A percentile compares a stretch with the other conserved stretches of the same genome.
Conservation (phyloP, 2,113 vertebrate genomes). For the Patagioenas fasciata region DNA sequence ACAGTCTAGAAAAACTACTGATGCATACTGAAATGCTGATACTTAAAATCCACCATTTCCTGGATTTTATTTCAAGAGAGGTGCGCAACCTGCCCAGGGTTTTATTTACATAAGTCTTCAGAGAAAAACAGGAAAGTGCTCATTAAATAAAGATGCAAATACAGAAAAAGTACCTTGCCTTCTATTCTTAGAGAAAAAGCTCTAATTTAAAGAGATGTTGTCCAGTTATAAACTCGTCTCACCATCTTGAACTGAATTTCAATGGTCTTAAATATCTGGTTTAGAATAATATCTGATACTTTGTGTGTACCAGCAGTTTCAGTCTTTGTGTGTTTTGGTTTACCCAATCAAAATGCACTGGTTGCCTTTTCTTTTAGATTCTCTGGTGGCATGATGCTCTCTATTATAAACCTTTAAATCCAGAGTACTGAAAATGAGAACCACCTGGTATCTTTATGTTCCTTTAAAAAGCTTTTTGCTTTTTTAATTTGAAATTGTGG, state of each 20-base stretch:
- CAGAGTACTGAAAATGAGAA: not conserved
- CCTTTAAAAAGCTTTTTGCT: not conserved
- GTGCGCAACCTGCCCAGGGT: not conserved
- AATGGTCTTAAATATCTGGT: not conserved
- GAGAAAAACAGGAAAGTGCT: not conserved
- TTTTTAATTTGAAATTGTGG: not conserved
- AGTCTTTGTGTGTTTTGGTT: not conserved
- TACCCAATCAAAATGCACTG: not conserved
- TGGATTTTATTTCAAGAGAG: not conserved
- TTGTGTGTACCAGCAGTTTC: not conserved
- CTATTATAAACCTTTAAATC: not conserved
- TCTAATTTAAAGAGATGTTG: not conserved
- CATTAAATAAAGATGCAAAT: constrained; percentile 30
- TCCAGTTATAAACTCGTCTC: not conserved
- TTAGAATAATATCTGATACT: not conserved
- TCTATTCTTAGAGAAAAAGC: not conserved
- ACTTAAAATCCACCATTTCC: not conserved
- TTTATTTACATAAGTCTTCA: not conserved
- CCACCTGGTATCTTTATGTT: not conserved
- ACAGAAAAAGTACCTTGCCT: not conserved
- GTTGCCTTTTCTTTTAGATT: not conserved
- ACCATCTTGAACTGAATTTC: not conserved
- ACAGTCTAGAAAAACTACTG: not conserved
- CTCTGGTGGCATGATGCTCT: not conserved
- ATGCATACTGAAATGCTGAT: not conserved